Evolutionary conservation across 2,113 vertebrate species (phyloP), one percentile per base, ranked within the genome.

Genomic region (Sinocyclocheilus grahami): DNA sequence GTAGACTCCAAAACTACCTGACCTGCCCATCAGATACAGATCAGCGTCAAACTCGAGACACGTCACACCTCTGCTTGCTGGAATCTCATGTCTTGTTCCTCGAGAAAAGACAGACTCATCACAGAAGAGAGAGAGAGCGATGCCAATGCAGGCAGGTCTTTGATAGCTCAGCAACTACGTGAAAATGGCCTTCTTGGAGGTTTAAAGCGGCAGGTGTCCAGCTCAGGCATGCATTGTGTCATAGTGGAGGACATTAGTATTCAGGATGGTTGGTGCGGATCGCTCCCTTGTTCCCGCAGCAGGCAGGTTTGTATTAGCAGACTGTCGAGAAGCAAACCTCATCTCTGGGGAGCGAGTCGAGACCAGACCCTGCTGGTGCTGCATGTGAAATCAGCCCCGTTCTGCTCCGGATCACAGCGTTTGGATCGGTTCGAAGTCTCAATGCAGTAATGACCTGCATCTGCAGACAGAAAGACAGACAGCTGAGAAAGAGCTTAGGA

Each of bases 301-400:
- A 71, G 84, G 77, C 51, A 79, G 42, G 76, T 78, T 60, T 82
- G 79, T 63, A 55, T 81, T 74, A 87, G 77, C 83, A 85, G 78
- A 74, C 60, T 82, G 82, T 69, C 6, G 53, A 62, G 86, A 55
- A 74, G 58, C 78, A 46, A 65, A 46, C 22, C 60, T 60, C 48
- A 51, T 82, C 87, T 88, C 87, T 22, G 33, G 87, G 78, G 86
- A 79, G 86, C 24, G 82, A 87, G 76, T 42, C 4, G 74, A 85
- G 67, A 87, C 37, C 81, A 85, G 78, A 71, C 51, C 83, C 81
- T 53, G 78, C 72, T 76, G 60, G 60, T 77, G 87, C n/a, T 82
- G 69, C 67, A 88, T 85, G 71, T 71, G 48, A 82, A 85, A 81
- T 85, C 83, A 87, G 42, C 76, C 33, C 30, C 4, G 55, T 80